These are phyloP conservation scores for Drosophila planitibia DNA, from an alignment of 2,888 invertebrate genomes.

Conservation along the genomic window DNA sequence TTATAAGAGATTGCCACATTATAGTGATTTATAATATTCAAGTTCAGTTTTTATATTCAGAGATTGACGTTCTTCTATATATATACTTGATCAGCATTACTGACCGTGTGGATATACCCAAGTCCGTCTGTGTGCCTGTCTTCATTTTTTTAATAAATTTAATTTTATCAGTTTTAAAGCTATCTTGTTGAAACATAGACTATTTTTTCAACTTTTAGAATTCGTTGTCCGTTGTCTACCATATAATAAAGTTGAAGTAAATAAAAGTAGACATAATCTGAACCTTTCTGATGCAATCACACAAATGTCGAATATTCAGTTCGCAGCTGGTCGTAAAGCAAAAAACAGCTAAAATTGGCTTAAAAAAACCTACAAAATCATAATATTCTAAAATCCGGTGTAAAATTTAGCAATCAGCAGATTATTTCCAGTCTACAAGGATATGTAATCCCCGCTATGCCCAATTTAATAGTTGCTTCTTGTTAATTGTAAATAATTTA, in stretches of 20 bases:
- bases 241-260: too few species aligned
- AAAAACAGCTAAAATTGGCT: neutral
- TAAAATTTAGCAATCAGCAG: fast-evolving
- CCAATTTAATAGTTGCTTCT: fast-evolving
- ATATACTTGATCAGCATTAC: neutral
- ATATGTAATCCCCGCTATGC: neutral
- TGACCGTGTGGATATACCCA: neutral
- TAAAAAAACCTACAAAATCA: neutral
- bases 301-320: neutral
- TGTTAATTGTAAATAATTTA: neutral
- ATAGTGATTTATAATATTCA: neutral
- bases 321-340: neutral
- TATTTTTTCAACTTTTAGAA: neutral
- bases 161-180: neutral
- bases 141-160: neutral
- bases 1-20: too few species aligned
- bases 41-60: neutral
- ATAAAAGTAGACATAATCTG: neutral
- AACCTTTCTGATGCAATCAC: fast-evolving
- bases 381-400: neutral
- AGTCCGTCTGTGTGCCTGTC: neutral
- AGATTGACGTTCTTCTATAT: neutral
- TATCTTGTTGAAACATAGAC: neutral
- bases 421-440: neutral
- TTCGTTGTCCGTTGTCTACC: too few species aligned